These are phyloP conservation scores for Botia almorhae DNA, from an alignment of 2,797 vertebrate species.

Conservation along the genomic window DNA sequence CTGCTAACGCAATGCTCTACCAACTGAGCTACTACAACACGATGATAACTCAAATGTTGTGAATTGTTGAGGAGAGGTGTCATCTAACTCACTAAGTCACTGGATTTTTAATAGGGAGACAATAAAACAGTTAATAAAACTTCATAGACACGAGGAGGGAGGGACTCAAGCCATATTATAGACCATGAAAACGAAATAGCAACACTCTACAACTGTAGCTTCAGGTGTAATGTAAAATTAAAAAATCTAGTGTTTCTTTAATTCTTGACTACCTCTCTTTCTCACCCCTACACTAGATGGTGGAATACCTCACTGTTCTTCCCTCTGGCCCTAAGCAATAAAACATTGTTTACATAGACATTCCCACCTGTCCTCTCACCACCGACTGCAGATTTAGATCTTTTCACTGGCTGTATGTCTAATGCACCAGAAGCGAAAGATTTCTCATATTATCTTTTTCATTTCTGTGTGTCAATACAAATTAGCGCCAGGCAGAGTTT, in stretches of 20 bases:
- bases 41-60: too few species aligned
- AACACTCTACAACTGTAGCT: not conserved
- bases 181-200: not conserved
- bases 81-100: too few species aligned
- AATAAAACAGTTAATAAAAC: too few species aligned
- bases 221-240: not conserved
- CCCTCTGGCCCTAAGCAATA: conserved; percentile 58
- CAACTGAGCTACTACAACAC: too few species aligned
- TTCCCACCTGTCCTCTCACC: conserved; percentile 52
- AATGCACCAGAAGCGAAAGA: conserved; percentile 45
- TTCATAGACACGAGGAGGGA: too few species aligned
- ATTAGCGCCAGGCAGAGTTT: conserved; percentile 53
- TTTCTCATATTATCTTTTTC: conserved; percentile 55
- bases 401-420: conserved; percentile 49
- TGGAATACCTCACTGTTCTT: conserved; percentile 41
- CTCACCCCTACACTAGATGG: conserved; percentile 11
- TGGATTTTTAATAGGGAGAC: too few species aligned
- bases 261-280: not conserved
- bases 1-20: too few species aligned
- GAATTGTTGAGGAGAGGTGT: too few species aligned
- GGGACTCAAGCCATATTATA: too few species aligned
- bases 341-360: conserved; percentile 56
- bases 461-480: conserved; percentile 57
- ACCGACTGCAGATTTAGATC: conserved; percentile 53
- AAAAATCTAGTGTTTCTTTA: not conserved